Evolutionary conservation across 2,888 invertebrate species (phyloP), one percentile per base, ranked within the genome.

Genomic region (Macrosiphum euphorbiae): DNA sequence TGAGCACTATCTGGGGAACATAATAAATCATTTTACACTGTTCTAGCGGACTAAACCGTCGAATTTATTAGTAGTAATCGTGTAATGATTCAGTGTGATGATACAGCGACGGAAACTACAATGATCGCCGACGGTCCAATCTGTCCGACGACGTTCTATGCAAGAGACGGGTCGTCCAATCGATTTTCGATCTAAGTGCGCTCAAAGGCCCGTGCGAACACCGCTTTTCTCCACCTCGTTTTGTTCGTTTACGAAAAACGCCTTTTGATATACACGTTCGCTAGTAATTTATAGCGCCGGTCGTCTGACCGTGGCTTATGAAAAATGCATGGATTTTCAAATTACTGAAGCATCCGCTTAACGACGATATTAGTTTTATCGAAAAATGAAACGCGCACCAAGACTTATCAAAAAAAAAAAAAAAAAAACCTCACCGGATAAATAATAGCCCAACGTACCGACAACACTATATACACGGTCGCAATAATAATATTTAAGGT

Each of bases 281-380:
- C 55, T 16, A 2, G n/a, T 94, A 47, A 90, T 94, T 94, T 90
- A 94, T 86, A 86, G 67, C 28, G 84, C 2, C 86, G 58, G 94
- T 86, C 86, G 86, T 94, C 61, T 90, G 90, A 90, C 84, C 90
- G 58, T 41, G 86, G 50, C 94, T 94, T 90, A 94, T 94, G 94
- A 94, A 94, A 94, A 94, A 90, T 94, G 85, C 85, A 94, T 94
- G 90, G 85, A 88, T 93, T 93, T 93, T 90, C 28, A 90, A 93
- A 93, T 93, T 89, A 85, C 85, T 11, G 67, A 58, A 93, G 47
- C 89, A 35, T 58, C 47, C 89, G 58, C 89, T 50, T 93, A 89
- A 93, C 89, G 85, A 90, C 85, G 85, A 28, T 93, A 89, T 89
- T 93, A 89, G 84, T 90, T 93, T 89, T 93, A 90, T 93, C 93